phyloP scores from a whole-genome alignment of 2,113 vertebrate genomes.

The Todiramphus saurophagus region DNA sequence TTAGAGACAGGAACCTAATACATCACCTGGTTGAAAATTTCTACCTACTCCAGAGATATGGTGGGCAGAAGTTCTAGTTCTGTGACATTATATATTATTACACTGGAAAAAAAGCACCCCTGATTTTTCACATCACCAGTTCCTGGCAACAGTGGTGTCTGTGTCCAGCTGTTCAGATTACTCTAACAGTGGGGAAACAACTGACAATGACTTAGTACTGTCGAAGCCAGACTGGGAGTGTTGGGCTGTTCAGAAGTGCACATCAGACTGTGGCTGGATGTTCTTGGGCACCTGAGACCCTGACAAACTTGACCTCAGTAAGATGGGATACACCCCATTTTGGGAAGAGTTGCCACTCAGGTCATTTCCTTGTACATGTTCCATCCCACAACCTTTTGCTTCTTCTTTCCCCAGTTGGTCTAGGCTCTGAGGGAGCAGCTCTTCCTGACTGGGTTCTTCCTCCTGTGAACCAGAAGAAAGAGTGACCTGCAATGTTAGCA shows the following conservation, averaged over 20 bases:
- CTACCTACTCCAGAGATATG: not conserved
- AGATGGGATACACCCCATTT: not conserved
- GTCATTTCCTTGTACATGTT: not conserved
- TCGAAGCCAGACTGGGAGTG: not conserved
- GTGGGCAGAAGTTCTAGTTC: not conserved
- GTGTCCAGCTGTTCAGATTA: not conserved
- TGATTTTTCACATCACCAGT: not conserved
- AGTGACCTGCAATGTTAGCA: not conserved
- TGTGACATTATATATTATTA: not conserved
- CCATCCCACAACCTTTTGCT: not conserved
- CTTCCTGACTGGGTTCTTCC: conserved; percentile 36
- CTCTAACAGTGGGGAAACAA: not conserved
- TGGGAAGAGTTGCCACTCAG: not conserved
- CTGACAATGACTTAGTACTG: not conserved
- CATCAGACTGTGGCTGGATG: not conserved
- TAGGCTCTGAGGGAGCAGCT: not conserved
- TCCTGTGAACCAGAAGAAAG: conserved; percentile 41
- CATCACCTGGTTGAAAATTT: not conserved
- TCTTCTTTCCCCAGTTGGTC: not conserved
- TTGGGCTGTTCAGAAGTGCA: not conserved
- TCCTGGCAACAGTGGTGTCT: not conserved
- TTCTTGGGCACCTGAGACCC: not conserved
- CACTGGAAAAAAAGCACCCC: not conserved
- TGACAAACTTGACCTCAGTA: not conserved
- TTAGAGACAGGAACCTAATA: not conserved